Percentiles rank a stretch among this genome's conserved stretches.
These are phyloP conservation scores for Rhineura floridana DNA, from an alignment of 2,113 vertebrate species.

Conservation along the genomic window DNA sequence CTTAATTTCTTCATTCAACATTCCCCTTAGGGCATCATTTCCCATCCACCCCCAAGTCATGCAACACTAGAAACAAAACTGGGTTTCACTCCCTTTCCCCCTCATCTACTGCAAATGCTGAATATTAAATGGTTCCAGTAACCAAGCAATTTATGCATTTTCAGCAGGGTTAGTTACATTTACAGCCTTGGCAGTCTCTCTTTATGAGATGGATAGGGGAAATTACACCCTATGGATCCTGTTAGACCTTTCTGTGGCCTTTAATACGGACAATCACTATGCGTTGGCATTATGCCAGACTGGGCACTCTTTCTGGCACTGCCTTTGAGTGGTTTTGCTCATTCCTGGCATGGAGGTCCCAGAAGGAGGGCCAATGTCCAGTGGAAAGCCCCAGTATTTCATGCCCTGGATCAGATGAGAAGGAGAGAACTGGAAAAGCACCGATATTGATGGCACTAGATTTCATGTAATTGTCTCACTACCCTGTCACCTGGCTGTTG, in stretches of 20 bases:
- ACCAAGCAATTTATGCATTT: neutral
- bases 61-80: neutral
- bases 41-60: neutral
- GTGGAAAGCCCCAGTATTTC: neutral
- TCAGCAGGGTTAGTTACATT: neutral
- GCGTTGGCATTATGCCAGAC: neutral
- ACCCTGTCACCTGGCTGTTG: neutral
- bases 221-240: neutral
- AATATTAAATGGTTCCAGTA: conserved; percentile 11
- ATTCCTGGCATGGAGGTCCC: neutral
- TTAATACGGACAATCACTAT: neutral
- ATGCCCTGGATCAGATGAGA: neutral
- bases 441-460: neutral
- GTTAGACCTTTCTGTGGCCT: neutral
- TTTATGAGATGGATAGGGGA: neutral
- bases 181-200: neutral
- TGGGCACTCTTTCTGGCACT: neutral
- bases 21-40: neutral
- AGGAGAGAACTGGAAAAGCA: neutral
- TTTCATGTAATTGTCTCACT: neutral
- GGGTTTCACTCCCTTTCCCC: neutral
- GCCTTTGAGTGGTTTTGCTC: neutral
- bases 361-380: neutral
- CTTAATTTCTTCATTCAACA: conserved; percentile 37
- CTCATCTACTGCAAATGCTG: neutral